Conservation (phyloP, 1,140 invertebrate genomes). For the Lepidurus arcticus region DNA sequence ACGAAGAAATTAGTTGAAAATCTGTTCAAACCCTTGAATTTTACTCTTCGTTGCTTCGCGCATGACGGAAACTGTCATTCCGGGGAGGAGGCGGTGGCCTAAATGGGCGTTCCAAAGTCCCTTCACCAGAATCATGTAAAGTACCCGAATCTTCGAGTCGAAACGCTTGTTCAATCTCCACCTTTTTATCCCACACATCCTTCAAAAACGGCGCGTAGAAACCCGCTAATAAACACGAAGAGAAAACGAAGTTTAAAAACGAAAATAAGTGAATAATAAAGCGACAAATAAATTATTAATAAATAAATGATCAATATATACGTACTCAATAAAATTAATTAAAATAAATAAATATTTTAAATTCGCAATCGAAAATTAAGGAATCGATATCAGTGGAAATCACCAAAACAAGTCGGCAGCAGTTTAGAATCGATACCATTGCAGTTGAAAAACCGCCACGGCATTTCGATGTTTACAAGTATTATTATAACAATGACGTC, state of each 20-base stretch:
- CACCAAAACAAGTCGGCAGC: too few relatives aligned
- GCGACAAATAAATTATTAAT: too few relatives aligned
- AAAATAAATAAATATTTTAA: too few relatives aligned
- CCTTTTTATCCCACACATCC: constrained; percentile 91
- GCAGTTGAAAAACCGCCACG: too few relatives aligned
- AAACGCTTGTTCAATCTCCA: constrained; percentile 87
- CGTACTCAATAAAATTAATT: too few relatives aligned
- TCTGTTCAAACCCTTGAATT: constrained; percentile 43
- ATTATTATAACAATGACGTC: constrained; percentile 38
- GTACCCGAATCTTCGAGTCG: constrained; percentile 71
- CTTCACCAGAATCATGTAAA: constrained; percentile 61
- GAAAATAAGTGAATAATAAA: background rate
- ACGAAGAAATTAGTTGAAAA: background rate
- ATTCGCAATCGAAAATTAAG: too few relatives aligned
- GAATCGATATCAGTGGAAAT: too few relatives aligned
- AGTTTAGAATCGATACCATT: too few relatives aligned
- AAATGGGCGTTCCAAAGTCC: constrained; percentile 59
- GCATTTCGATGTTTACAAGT: too few relatives aligned
- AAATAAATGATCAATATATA: too few relatives aligned
- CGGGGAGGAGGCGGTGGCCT: constrained; percentile 54
- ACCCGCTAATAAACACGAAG: constrained; percentile 56
- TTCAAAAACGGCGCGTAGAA: constrained; percentile 95
- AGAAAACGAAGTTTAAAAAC: background rate
- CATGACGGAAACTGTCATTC: constrained; percentile 45
- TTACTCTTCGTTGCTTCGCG: constrained; percentile 41